A percentile compares a stretch with the other conserved stretches of the same genome.
Conservation (phyloP, 1,140 invertebrate species). For the Globodera rostochiensis region DNA sequence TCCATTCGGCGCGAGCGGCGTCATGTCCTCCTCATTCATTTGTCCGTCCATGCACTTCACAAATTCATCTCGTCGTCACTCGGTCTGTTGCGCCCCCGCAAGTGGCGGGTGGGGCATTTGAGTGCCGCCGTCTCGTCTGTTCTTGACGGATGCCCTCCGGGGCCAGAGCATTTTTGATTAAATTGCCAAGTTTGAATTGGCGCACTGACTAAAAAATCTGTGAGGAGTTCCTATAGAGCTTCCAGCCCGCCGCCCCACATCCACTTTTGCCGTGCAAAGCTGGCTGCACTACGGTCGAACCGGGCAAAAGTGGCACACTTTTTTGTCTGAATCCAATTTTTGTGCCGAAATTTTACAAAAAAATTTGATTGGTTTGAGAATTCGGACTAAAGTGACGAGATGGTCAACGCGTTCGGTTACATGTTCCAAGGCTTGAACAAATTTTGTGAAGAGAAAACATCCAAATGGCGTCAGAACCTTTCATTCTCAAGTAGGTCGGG, state of each 20-base stretch:
- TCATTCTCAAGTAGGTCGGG: constrained; percentile 44
- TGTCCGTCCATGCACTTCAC: background rate
- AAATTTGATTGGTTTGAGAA: background rate
- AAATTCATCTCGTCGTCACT: background rate
- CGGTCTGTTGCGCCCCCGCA: background rate
- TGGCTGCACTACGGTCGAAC: too few species aligned
- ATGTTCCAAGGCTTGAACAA: constrained; percentile 48
- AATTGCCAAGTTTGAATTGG: constrained; percentile 7
- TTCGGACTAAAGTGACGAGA: background rate
- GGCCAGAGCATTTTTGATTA: background rate
- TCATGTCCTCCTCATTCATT: background rate
- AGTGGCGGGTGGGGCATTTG: background rate
- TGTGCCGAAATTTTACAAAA: too few species aligned
- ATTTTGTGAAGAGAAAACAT: constrained; percentile 54
- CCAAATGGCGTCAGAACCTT: constrained; percentile 45
- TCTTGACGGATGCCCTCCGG: background rate
- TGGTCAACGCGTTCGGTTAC: constrained; percentile 39
- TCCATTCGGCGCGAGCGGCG: too few species aligned
- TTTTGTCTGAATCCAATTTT: too few species aligned
- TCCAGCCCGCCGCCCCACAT: too few species aligned
- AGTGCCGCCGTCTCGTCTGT: background rate
- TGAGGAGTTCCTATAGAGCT: too few species aligned
- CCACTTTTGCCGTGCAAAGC: too few species aligned
- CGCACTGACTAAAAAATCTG: too few species aligned
- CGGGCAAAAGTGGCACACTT: too few species aligned